phyloP scores from a whole-genome alignment of 2,797 vertebrate species.

The Bovichtus variegatus region DNA sequence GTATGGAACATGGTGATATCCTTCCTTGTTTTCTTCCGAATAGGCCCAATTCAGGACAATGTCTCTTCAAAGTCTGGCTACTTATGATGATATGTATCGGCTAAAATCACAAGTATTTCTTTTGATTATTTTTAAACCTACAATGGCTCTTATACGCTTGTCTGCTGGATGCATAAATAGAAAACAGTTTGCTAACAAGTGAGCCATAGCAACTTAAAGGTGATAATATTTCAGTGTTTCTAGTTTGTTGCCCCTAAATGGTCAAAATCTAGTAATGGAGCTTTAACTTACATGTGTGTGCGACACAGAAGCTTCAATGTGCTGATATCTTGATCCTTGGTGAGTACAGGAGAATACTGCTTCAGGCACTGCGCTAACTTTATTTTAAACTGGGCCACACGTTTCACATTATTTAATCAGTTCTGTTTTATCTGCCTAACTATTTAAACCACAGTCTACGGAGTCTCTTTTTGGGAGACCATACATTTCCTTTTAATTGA shows the following conservation, averaged over 20 bases:
- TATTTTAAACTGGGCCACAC: constrained; percentile 19
- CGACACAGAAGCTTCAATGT: not conserved
- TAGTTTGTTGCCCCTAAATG: not conserved
- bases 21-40: too few species aligned
- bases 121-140: too few species aligned
- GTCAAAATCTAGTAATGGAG: not conserved
- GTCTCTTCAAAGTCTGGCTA: too few species aligned
- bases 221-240: not conserved
- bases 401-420: not conserved
- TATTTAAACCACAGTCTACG: constrained; percentile 8
- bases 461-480: not conserved
- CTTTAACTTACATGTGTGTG: not conserved
- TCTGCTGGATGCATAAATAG: not conserved
- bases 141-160: too few species aligned
- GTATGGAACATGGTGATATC: too few species aligned
- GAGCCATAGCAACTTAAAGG: not conserved
- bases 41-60: too few species aligned
- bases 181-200: not conserved
- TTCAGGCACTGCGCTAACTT: constrained; percentile 14
- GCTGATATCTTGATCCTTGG: not conserved
- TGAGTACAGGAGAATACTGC: constrained; percentile 6
- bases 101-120: too few species aligned
- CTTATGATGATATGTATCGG: too few species aligned
- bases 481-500: not conserved
- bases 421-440: constrained; percentile 7